Evolutionary conservation across 2,113 vertebrate species (phyloP), one percentile per base, ranked within the genome.

Genomic region (Podarcis raffonei): DNA sequence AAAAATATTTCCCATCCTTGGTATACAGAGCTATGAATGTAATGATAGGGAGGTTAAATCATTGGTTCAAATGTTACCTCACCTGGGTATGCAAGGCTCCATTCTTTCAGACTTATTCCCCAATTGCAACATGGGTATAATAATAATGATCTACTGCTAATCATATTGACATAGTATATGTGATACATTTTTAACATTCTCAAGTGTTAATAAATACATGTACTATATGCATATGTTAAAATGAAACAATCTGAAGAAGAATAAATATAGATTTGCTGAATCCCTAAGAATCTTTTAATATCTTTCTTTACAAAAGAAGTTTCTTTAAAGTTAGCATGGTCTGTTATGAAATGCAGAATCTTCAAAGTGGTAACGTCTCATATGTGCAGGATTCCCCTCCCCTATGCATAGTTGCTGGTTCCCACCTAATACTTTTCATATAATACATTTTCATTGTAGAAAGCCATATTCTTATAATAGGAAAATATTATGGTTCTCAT

Each of bases 371-470:
- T 81, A 92, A 85, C 69, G 15, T 53, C 86, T 78, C 92, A 83
- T 1, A 88, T 25, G 35, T 9, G 42, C 89, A 53, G 48, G 48
- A 48, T 42, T 89, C 93, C 85, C 87, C 95, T 96, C 91, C 25
- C 16, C 37, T 32, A 85, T 94, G 25, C 79, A 91, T 95, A 86
- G 91, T 81, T 93, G 75, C 95, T 69, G 3, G 53, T 90, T 86
- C 89, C 87, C 95, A 77, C 80, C 85, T 4, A 32, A 18, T 8
- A 78, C 81, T 93, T 94, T 94, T 90, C 92, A 92, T 91, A 74
- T 5, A 74, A 13, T 35, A 20, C 35, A 35, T 91, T 94, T 82
- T 90, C 85, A 94, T 42, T 83, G 80, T 90, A 90, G 62, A 83
- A 85, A 81, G 92, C 80, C 86, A 9, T 53, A 53, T 86, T 86